Base-by-base conservation (phyloP, 2,113 vertebrate species). In the Prietella phreatophila region DNA sequence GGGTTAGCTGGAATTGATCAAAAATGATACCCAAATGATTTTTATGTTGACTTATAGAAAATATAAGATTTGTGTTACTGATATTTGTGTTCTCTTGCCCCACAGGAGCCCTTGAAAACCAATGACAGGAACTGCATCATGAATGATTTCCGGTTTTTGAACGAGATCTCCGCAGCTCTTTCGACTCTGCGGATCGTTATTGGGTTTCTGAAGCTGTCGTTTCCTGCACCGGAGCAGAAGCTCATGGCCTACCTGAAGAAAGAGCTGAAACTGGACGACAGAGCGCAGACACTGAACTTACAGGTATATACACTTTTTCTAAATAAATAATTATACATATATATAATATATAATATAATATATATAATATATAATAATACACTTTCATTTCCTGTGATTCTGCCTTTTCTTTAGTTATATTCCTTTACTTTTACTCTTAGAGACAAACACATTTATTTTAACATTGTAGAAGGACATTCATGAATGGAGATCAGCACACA, bases 101-200 rank as follows among this genome's bases (percentile, higher is more conserved):
- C 0, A 47, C 83, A 92, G 92, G 90, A 90, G 55, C 80, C 39
- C 7, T 82, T 92, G 56, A 90, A 84, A 6, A 11, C 67, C 73
- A 90, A 85, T 22, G 85, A 87, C 14, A 82, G 87, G 87, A 92
- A 91, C 60, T 30, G 69, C 58, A 91, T 92, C 73, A 91, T 92
- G 89, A 91, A 92, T 81, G 88, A 91, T 15, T 84, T 87, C 39
- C 33, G 71, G n/a, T 89, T 86, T 1, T 71, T 92, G 58, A 92
- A 86, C 0, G 82, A 89, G 55, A 87, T 92, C 55, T 92, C 91
- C 8, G 39, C 87, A 78, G 79, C 88, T 2, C 36, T 92, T 50
- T 87, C 88, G n/a, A 91, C 90, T 39, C 10, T 92, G 39, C 91
- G 82, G 78, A 91, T 92, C 67, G 88, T 91, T 30, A 91, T 86